These are phyloP conservation scores for Agonopterix arenella DNA, from an alignment of 2,888 invertebrate species.

Conservation along the genomic window DNA sequence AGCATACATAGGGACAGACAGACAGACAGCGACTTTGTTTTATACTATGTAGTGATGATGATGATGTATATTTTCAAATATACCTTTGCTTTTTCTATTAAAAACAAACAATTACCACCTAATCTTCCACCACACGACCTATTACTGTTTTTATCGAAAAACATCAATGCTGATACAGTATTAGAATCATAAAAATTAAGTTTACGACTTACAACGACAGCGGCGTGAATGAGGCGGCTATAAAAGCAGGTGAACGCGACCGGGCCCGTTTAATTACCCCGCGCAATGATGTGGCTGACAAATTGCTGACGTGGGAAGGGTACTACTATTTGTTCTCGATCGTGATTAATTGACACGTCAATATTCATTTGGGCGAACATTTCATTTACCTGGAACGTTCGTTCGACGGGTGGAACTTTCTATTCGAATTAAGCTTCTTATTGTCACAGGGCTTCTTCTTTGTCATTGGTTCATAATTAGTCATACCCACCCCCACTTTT, in stretches of 20 bases:
- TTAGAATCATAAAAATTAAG: conserved; percentile 20
- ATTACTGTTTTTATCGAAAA: background rate
- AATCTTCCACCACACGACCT: background rate
- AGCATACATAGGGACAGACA: too few relatives aligned
- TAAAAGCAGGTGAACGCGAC: conserved; percentile 24
- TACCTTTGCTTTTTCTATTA: too few relatives aligned
- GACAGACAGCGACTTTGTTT: too few relatives aligned
- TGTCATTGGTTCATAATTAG: too few relatives aligned
- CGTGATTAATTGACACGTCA: conserved; percentile 2
- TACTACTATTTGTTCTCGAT: conserved; percentile 7
- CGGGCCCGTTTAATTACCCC: conserved; percentile 38
- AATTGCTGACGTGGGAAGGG: conserved; percentile 37
- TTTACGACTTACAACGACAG: conserved; percentile 14
- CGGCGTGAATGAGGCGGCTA: conserved; percentile 8
- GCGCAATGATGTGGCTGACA: conserved; percentile 43
- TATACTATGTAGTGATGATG: too few relatives aligned
- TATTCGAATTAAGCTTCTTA: too few relatives aligned
- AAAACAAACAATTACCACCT: background rate
- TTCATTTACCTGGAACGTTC: too few relatives aligned
- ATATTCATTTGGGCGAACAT: background rate
- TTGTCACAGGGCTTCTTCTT: too few relatives aligned
- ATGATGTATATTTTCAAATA: too few relatives aligned
- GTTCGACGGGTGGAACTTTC: too few relatives aligned
- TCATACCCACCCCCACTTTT: too few relatives aligned
- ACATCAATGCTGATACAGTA: conserved; percentile 12